Percentiles rank a stretch among this genome's conserved stretches.
These are phyloP conservation scores for Schmidtea mediterranea DNA, from an alignment of 1,140 invertebrate genomes.

Conservation along the genomic window DNA sequence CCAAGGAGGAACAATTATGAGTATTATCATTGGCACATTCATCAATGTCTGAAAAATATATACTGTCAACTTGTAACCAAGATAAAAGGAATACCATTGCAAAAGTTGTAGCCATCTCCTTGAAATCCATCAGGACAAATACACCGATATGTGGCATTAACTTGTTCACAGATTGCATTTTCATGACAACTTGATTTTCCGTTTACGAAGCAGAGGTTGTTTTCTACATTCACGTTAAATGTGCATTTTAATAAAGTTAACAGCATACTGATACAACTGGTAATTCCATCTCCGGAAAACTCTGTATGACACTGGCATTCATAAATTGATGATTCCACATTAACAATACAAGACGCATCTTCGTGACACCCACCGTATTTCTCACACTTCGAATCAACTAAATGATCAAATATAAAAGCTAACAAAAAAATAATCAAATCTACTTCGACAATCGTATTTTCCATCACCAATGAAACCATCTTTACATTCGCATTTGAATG, in stretches of 20 bases:
- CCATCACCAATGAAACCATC: constrained; percentile 12
- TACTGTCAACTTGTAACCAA: no score
- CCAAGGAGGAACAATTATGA: neutral
- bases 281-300: no score
- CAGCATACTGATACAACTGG: no score
- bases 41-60: neutral
- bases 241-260: no score
- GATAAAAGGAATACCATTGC: neutral
- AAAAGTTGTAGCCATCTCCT: constrained; percentile 7
- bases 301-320: no score
- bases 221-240: no score
- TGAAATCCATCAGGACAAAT: constrained; percentile 8
- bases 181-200: constrained; percentile 1
- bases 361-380: constrained; percentile 9
- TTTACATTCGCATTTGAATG: constrained; percentile 19
- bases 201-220: neutral
- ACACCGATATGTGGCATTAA: constrained; percentile 6
- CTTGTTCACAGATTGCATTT: constrained; percentile 7
- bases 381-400: constrained; percentile 44
- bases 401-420: no score
- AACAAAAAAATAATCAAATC: constrained; percentile 14
- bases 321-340: neutral
- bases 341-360: neutral
- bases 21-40: neutral
- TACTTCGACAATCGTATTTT: constrained; percentile 6